Conservation (phyloP, 2,888 invertebrate species). For the Tubulanus polymorphus region DNA sequence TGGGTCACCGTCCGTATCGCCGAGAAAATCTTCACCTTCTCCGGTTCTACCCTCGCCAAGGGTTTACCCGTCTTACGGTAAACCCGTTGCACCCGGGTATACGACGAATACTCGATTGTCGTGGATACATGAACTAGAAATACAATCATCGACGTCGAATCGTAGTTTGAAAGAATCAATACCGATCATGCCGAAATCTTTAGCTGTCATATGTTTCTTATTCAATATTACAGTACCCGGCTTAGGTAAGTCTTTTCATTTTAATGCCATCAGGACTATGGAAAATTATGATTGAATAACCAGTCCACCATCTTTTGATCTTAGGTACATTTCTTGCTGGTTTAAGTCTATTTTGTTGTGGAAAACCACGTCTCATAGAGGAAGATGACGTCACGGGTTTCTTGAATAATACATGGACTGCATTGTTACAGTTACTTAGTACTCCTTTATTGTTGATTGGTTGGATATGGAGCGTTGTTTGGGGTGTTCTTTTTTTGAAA, state of each 20-base stretch:
- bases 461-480: conserved; percentile 40
- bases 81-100: background rate
- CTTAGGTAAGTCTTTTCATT: conserved; percentile 1
- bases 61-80: background rate
- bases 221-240: background rate
- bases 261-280: no score
- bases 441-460: conserved; percentile 28
- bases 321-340: background rate
- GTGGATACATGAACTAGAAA: background rate
- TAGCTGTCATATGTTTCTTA: background rate
- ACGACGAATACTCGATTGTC: background rate
- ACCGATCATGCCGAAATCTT: background rate
- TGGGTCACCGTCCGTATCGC: no score
- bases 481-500: conserved; percentile 35
- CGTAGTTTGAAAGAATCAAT: background rate
- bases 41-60: background rate
- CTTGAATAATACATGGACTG: conserved; percentile 23
- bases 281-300: no score
- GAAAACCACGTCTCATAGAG: background rate
- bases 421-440: conserved; percentile 29
- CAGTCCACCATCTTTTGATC: background rate
- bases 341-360: background rate
- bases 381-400: background rate
- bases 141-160: background rate
- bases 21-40: no score